phyloP scores from a whole-genome alignment of 2,888 invertebrate species.

The Pogonocherus hispidulus region DNA sequence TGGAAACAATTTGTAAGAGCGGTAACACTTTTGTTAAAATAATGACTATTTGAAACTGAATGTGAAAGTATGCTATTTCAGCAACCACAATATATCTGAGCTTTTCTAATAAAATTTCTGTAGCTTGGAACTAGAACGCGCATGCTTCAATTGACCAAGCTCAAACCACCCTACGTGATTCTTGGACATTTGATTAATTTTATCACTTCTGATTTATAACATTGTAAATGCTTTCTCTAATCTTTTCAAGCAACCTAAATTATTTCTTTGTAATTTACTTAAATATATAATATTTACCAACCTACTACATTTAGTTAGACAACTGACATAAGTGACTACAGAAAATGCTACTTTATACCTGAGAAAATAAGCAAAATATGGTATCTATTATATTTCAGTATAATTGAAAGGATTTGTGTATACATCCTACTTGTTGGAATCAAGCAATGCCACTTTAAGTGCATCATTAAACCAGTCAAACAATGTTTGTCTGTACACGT shows the following conservation, averaged over 20 bases:
- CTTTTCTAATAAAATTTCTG: slow-evolving; percentile 24
- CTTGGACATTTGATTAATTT: slow-evolving; percentile 46
- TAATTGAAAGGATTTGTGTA: too few relatives aligned
- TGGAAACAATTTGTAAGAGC: not conserved
- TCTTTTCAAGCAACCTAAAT: too few relatives aligned
- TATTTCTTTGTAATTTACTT: slow-evolving; percentile 9
- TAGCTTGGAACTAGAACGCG: slow-evolving; percentile 1
- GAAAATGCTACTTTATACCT: too few relatives aligned
- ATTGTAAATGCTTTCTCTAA: slow-evolving; percentile 37
- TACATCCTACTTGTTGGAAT: too few relatives aligned
- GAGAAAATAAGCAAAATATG: too few relatives aligned
- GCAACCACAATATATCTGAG: slow-evolving; percentile 6
- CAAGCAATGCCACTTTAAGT: too few relatives aligned
- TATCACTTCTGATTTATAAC: slow-evolving; percentile 45
- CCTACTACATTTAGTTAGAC: too few relatives aligned
- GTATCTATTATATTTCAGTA: too few relatives aligned
- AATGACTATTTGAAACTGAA: slow-evolving; percentile 9
- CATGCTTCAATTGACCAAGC: slow-evolving; percentile 40
- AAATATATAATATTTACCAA: too few relatives aligned
- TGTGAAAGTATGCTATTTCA: slow-evolving; percentile 12
- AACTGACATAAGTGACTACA: too few relatives aligned
- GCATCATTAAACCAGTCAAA: too few relatives aligned
- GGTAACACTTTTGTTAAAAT: slow-evolving; percentile 13
- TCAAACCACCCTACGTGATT: slow-evolving; percentile 42
- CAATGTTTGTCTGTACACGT: too few relatives aligned